Evolutionary conservation across 2,113 vertebrate genomes (phyloP), one percentile per base, ranked within the genome.

Genomic region (Ptychochromis oligacanthus): DNA sequence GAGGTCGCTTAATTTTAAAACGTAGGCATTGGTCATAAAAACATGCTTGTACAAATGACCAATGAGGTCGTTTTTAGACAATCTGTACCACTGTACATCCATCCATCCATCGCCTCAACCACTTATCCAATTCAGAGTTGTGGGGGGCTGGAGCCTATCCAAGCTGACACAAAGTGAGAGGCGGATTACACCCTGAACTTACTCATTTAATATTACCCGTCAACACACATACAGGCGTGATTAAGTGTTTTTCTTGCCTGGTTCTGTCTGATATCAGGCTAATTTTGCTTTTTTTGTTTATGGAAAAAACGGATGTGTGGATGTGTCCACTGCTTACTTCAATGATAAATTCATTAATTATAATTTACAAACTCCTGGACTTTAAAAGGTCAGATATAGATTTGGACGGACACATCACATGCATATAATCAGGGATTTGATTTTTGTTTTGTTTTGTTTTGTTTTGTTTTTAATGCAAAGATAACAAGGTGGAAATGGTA

Each of bases 1-100:
- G n/a, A n/a, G n/a, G n/a, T n/a, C n/a, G n/a, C n/a, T n/a, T n/a
- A n/a, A n/a, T n/a, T n/a, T n/a, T n/a, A n/a, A n/a, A n/a, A n/a
- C n/a, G n/a, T n/a, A n/a, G n/a, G n/a, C n/a, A n/a, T n/a, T n/a
- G n/a, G n/a, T n/a, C n/a, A n/a, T n/a, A n/a, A n/a, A n/a, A n/a
- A n/a, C n/a, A n/a, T n/a, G n/a, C n/a, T n/a, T n/a, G n/a, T n/a
- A n/a, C n/a, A n/a, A n/a, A n/a, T n/a, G n/a, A n/a, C n/a, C n/a
- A n/a, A n/a, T n/a, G n/a, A n/a, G n/a, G n/a, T n/a, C n/a, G 64
- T 24, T 70, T 70, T 70, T 49, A 70, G 24, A 70, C 15, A 13
- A 52, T 72, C 17, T 52, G 65, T 31, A 0, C 49, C 6, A 0
- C 52, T 9, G 0, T 26, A 12, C 65, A 1, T 20, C 10, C 65